A percentile compares a stretch with the other conserved stretches of the same genome.
phyloP scores from a whole-genome alignment of 2,888 invertebrate genomes.

The Eilema depressum region DNA sequence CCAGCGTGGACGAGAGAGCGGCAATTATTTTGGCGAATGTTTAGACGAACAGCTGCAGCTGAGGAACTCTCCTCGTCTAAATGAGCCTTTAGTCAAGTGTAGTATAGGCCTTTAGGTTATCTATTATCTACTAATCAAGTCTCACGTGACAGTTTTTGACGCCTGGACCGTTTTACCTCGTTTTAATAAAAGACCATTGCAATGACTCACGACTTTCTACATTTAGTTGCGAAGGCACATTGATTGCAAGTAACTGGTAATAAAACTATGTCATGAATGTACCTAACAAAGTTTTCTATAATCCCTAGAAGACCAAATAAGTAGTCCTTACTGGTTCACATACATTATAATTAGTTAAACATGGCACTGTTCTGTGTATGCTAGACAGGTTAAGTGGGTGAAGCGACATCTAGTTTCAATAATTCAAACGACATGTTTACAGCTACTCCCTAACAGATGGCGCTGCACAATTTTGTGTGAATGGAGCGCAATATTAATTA shows the following conservation, averaged over 20 bases:
- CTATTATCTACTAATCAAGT: too few relatives aligned
- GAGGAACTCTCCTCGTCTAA: too few relatives aligned
- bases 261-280: slow-evolving; percentile 39
- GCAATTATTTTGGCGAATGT: too few relatives aligned
- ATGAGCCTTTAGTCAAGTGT: background rate
- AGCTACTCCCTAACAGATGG: slow-evolving; percentile 65
- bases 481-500: slow-evolving; percentile 44
- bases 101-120: background rate
- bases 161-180: background rate
- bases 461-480: slow-evolving; percentile 49
- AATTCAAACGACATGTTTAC: slow-evolving; percentile 24
- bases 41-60: too few relatives aligned
- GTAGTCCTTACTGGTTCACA: slow-evolving; percentile 33
- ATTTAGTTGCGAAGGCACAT: slow-evolving; percentile 30
- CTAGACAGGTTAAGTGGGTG: slow-evolving; percentile 41
- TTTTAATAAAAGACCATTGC: background rate
- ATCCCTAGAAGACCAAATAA: slow-evolving; percentile 33
- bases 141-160: background rate
- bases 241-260: slow-evolving; percentile 41
- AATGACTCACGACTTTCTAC: slow-evolving; percentile 27
- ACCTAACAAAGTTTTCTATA: slow-evolving; percentile 34
- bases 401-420: slow-evolving; percentile 46
- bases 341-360: slow-evolving; percentile 44
- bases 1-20: too few relatives aligned
- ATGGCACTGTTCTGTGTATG: slow-evolving; percentile 63